phyloP scores from a whole-genome alignment of 2,113 vertebrate species.

The Paramormyrops kingsleyae region DNA sequence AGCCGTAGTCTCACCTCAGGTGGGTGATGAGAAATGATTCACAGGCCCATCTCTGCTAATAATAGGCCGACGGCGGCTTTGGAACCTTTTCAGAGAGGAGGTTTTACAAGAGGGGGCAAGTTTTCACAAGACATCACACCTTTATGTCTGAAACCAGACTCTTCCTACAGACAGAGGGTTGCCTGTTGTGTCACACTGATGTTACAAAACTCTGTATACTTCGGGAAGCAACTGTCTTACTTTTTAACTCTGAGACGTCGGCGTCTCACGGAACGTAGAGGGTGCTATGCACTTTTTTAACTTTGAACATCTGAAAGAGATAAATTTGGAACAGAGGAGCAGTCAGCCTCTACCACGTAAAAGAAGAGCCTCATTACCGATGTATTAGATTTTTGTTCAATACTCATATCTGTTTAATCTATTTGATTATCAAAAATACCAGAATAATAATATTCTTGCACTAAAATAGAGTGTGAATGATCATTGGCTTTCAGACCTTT shows the following conservation, averaged over 20 bases:
- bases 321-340: not conserved
- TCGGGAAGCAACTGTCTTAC: not conserved
- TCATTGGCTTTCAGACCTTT: not conserved
- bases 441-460: not conserved
- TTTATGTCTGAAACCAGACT: not conserved
- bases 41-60: not conserved
- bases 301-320: slow-evolving; percentile 1
- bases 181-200: not conserved
- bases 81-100: not conserved
- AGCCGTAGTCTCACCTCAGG: slow-evolving; percentile 31
- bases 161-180: not conserved
- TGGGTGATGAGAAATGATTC: slow-evolving; percentile 44
- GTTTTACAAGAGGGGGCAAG: not conserved
- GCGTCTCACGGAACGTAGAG: not conserved
- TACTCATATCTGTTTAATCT: not conserved
- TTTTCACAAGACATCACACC: slow-evolving; percentile 1
- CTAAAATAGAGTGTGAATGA: not conserved
- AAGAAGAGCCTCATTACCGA: not conserved
- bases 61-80: not conserved
- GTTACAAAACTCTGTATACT: not conserved
- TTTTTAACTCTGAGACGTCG: not conserved
- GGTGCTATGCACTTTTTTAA: not conserved
- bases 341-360: not conserved
- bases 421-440: not conserved
- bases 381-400: not conserved